Evolutionary conservation across 2,797 vertebrate genomes (phyloP).

Genomic region (Lepidocolaptes lacrymiger): DNA sequence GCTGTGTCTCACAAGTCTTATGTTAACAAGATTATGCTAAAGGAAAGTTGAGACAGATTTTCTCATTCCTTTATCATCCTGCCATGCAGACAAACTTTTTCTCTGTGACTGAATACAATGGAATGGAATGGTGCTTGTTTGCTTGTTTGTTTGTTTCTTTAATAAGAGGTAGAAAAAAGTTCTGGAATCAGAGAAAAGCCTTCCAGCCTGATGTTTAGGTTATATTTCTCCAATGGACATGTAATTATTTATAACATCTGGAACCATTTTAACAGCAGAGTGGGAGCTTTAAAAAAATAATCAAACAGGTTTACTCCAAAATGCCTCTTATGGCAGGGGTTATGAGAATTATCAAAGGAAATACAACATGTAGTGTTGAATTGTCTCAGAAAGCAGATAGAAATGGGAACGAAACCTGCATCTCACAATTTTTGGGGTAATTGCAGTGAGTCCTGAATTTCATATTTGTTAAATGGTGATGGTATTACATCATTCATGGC

Average conservation of each 20-base stretch:
- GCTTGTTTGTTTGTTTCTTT: not conserved
- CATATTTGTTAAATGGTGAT: not conserved
- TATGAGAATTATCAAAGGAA: not conserved
- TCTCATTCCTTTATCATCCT: not conserved
- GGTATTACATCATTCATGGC: not conserved
- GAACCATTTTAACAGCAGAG: not conserved
- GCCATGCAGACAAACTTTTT: not conserved
- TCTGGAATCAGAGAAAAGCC: not conserved
- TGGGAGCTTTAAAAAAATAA: not conserved
- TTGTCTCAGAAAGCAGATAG: not conserved
- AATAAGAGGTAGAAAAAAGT: not conserved
- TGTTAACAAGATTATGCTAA: not conserved
- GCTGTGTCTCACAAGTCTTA: not conserved
- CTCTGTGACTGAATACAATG: not conserved
- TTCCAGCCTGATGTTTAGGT: not conserved
- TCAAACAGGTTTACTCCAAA: not conserved
- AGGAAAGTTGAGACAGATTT: not conserved
- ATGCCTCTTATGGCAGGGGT: not conserved
- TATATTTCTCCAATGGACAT: not conserved
- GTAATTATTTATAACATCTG: not conserved
- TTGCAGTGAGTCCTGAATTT: not conserved
- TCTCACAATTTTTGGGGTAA: not conserved
- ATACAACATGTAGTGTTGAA: not conserved
- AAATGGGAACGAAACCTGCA: not conserved
- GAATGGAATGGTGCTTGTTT: fast-evolving